These are phyloP conservation scores for Zeugodacus cucurbitae DNA, from an alignment of 1,140 invertebrate genomes.

Conservation along the genomic window DNA sequence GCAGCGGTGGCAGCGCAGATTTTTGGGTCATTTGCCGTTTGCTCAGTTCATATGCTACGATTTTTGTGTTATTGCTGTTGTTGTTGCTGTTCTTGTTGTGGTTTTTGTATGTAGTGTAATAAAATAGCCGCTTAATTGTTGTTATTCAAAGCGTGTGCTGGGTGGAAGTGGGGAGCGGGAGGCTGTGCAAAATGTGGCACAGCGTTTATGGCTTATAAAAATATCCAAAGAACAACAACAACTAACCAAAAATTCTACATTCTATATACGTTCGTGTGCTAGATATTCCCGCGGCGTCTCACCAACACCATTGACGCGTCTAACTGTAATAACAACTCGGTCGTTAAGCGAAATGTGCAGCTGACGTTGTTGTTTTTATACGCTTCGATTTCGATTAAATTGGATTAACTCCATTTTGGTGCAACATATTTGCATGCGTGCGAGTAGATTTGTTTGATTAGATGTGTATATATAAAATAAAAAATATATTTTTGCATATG, in stretches of 20 bases:
- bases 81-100: not conserved
- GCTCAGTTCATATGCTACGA: not conserved
- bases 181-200: not conserved
- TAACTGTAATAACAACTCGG: not conserved
- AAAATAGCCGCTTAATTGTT: not conserved
- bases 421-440: not conserved
- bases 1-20: not conserved
- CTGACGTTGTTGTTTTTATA: not conserved
- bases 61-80: not conserved
- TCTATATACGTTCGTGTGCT: not conserved
- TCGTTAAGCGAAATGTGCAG: not conserved
- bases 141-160: not conserved
- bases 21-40: constrained; percentile 4
- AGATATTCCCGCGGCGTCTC: not conserved
- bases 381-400: constrained; percentile 35
- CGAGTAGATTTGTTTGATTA: not conserved
- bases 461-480: too few relatives aligned
- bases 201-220: not conserved
- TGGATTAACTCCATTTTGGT: not conserved
- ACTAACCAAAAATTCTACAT: not conserved
- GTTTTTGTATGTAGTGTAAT: not conserved
- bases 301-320: not conserved
- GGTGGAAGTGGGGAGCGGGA: not conserved
- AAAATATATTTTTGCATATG: too few relatives aligned
- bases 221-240: not conserved